Evolutionary conservation across 2,113 vertebrate species (phyloP).

Genomic region (Syrmaticus mikado): DNA sequence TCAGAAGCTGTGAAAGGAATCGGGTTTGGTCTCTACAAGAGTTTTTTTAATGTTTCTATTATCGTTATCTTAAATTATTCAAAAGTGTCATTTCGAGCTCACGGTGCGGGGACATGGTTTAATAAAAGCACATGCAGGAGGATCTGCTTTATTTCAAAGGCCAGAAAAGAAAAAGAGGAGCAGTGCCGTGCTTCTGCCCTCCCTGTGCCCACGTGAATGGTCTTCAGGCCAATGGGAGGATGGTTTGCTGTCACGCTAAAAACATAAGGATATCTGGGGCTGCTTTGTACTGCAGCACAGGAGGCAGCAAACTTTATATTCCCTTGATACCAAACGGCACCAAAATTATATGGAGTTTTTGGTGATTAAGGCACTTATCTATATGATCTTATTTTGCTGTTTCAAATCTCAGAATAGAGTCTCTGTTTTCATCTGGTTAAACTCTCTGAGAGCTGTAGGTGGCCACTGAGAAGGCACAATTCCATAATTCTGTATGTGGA

Average conservation of each 20-base stretch:
- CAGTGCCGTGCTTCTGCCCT: not conserved
- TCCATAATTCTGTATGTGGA: not conserved
- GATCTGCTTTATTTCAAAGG: not conserved
- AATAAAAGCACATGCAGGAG: slow-evolving; percentile 27
- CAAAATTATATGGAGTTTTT: not conserved
- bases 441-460: not conserved
- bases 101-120: not conserved
- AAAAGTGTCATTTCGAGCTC: slow-evolving; percentile 62
- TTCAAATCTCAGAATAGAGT: not conserved
- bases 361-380: not conserved
- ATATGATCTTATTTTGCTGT: not conserved
- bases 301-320: not conserved
- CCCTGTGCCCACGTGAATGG: not conserved
- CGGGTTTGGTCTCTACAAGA: slow-evolving; percentile 1
- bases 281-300: not conserved
- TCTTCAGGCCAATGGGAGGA: not conserved
- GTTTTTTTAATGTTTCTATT: slow-evolving; percentile 61
- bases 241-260: not conserved
- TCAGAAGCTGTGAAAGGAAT: slow-evolving; percentile 24
- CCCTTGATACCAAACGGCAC: not conserved
- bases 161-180: too few species aligned
- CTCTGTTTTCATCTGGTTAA: not conserved
- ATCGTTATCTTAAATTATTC: slow-evolving; percentile 68
- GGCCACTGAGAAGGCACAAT: not conserved
- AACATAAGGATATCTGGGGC: accelerated